phyloP scores from a whole-genome alignment of 2,888 invertebrate genomes.

The Andrena camellia region DNA sequence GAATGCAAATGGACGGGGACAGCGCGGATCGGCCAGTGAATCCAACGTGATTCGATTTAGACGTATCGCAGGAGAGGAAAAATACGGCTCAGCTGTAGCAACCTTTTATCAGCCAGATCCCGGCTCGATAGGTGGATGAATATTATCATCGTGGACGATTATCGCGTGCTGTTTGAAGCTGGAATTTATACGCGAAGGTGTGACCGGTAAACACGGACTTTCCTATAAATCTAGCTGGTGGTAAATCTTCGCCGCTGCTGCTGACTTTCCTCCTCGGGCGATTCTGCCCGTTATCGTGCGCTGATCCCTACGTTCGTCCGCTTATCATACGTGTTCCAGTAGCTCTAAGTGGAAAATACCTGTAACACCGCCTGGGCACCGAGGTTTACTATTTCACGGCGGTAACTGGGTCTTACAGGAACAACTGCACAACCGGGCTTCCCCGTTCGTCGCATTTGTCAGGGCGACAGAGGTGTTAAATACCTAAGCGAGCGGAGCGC shows the following conservation, averaged over 20 bases:
- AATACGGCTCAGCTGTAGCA: slow-evolving; percentile 13
- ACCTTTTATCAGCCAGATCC: slow-evolving; percentile 21
- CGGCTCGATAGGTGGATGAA: slow-evolving; percentile 29
- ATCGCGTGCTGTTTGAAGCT: slow-evolving; percentile 25
- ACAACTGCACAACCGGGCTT: too few species aligned
- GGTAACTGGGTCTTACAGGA: neutral
- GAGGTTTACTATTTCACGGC: neutral
- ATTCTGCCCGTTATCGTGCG: slow-evolving; percentile 50
- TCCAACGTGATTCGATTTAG: slow-evolving; percentile 44
- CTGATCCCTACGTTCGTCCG: slow-evolving; percentile 32
- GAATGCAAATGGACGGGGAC: slow-evolving; percentile 46
- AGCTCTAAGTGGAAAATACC: neutral
- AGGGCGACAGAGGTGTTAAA: too few species aligned
- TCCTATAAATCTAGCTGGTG: slow-evolving; percentile 52
- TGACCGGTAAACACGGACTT: slow-evolving; percentile 44
- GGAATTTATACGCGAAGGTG: slow-evolving; percentile 54
- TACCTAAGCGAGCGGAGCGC: neutral
- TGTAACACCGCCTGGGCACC: neutral
- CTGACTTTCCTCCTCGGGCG: slow-evolving; percentile 44
- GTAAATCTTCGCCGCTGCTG: slow-evolving; percentile 25
- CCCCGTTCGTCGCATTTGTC: too few species aligned
- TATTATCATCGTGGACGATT: slow-evolving; percentile 23
- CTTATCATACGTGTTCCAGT: slow-evolving; percentile 22
- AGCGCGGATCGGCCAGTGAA: slow-evolving; percentile 11
- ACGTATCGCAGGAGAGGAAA: slow-evolving; percentile 15